phyloP scores from a whole-genome alignment of 2,797 vertebrate genomes.

The Emydoidea blandingii region DNA sequence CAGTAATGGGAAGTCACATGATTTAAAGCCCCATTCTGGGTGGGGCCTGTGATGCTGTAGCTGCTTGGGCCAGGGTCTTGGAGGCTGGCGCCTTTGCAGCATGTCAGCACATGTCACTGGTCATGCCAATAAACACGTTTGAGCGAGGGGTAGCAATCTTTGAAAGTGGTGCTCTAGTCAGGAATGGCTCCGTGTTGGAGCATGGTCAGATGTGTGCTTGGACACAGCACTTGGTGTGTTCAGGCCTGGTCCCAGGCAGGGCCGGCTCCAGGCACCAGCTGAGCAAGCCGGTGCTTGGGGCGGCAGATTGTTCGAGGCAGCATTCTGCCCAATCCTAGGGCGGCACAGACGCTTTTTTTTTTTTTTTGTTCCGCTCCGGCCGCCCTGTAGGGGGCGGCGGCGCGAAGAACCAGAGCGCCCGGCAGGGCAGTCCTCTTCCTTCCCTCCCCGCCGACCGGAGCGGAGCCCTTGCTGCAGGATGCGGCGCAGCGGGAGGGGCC shows the following conservation, averaged over 20 bases:
- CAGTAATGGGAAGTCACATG: neutral
- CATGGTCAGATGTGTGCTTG: neutral
- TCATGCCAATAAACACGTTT: neutral
- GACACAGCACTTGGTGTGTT: neutral
- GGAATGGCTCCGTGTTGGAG: neutral
- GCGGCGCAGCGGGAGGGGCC: too few relatives aligned
- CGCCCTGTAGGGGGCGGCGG: too few relatives aligned
- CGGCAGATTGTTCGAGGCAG: too few relatives aligned
- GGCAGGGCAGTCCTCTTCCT: too few relatives aligned
- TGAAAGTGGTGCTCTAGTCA: neutral
- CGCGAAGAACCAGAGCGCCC: too few relatives aligned
- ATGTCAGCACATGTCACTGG: neutral
- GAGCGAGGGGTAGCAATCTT: neutral
- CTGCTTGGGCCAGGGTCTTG: neutral
- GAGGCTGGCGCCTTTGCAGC: neutral
- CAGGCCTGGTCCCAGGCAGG: neutral
- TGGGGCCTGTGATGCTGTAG: neutral
- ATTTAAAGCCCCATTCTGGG: neutral
- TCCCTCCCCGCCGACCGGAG: too few relatives aligned
- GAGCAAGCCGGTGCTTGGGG: too few relatives aligned
- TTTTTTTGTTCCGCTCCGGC: too few relatives aligned
- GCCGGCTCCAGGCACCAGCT: too few relatives aligned
- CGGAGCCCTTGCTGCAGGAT: too few relatives aligned
- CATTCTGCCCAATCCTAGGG: too few relatives aligned
- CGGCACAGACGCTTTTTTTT: too few relatives aligned